These are phyloP conservation scores for Platynereis dumerilii DNA, from an alignment of 2,888 invertebrate species.

Conservation along the genomic window DNA sequence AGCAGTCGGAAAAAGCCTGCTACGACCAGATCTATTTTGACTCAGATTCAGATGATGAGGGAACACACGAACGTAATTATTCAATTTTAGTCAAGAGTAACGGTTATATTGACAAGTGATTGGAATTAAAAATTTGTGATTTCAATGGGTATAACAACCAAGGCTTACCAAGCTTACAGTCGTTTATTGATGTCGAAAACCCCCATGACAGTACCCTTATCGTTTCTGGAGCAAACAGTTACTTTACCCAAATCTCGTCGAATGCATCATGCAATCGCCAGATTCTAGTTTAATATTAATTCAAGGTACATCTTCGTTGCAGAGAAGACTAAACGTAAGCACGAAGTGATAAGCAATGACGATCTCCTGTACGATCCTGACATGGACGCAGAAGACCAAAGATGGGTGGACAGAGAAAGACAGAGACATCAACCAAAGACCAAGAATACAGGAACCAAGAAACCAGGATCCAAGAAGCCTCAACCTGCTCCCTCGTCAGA, in stretches of 20 bases:
- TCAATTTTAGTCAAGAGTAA: no score
- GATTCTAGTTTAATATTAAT: no score
- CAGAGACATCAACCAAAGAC: slow-evolving; percentile 47
- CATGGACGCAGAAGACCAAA: slow-evolving; percentile 68
- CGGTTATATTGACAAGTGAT: no score
- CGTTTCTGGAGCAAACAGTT: no score
- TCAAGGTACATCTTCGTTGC: no score
- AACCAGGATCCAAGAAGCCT: not conserved
- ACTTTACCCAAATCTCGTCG: no score
- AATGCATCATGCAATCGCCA: no score
- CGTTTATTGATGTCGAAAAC: no score
- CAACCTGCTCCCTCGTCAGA: slow-evolving; percentile 63
- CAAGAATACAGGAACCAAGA: not conserved
- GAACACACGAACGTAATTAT: slow-evolving; percentile 21
- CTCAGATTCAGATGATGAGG: slow-evolving; percentile 55
- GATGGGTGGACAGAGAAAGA: slow-evolving; percentile 66
- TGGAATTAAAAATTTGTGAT: no score
- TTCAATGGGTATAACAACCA: no score
- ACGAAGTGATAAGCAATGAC: slow-evolving; percentile 47
- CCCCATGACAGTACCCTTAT: no score
- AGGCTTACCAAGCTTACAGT: no score
- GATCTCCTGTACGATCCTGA: slow-evolving; percentile 69
- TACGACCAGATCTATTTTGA: slow-evolving; percentile 58
- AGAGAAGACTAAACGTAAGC: slow-evolving; percentile 27
- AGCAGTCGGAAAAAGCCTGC: slow-evolving; percentile 21